Percentiles rank a stretch among this genome's conserved stretches.
These are phyloP conservation scores for Neria commutata DNA, from an alignment of 2,888 invertebrate genomes.

Conservation along the genomic window DNA sequence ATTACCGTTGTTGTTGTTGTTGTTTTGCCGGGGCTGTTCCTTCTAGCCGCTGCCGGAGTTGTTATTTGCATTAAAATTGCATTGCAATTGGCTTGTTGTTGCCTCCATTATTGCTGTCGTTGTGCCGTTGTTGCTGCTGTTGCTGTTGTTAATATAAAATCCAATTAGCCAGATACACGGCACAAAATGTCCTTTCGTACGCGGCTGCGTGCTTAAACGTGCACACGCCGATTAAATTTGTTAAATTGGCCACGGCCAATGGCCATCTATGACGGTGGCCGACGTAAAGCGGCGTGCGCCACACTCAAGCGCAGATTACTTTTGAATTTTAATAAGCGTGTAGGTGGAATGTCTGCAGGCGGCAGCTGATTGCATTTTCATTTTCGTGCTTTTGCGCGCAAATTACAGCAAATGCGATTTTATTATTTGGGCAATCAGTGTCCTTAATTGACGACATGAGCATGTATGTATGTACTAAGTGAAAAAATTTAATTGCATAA, in stretches of 20 bases:
- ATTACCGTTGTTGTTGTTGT: slow-evolving; percentile 30
- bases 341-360: neutral
- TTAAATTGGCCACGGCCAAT: neutral
- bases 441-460: neutral
- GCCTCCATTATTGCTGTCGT: slow-evolving; percentile 25
- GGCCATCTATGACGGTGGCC: neutral
- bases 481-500: no score
- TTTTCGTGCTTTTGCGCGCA: neutral
- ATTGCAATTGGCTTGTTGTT: slow-evolving; percentile 42
- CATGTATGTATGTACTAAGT: no score
- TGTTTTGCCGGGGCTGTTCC: slow-evolving; percentile 26
- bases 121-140: slow-evolving; percentile 32
- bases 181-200: slow-evolving; percentile 21
- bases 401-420: neutral
- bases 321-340: neutral
- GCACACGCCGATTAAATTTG: neutral
- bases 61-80: slow-evolving; percentile 53
- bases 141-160: slow-evolving; percentile 46
- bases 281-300: neutral
- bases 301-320: neutral
- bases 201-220: neutral
- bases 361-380: neutral
- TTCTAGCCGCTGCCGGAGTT: slow-evolving; percentile 37
- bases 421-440: no score
- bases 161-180: slow-evolving; percentile 50